Evolutionary conservation across 2,113 vertebrate genomes (phyloP).

Genomic region (Toxostoma redivivum): DNA sequence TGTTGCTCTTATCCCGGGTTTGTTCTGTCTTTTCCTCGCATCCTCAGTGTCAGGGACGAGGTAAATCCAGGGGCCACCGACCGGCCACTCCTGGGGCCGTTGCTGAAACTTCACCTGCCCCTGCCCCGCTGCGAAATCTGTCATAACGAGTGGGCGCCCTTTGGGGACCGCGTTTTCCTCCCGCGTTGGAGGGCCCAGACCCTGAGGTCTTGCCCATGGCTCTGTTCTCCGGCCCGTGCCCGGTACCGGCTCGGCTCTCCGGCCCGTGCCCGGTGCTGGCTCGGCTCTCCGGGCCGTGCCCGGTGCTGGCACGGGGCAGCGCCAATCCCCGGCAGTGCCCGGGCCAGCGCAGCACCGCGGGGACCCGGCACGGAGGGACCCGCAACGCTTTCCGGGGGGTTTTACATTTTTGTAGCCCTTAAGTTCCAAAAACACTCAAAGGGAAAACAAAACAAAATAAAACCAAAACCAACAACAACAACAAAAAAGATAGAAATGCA

Average conservation of each 20-base stretch:
- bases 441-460: neutral
- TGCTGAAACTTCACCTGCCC: neutral
- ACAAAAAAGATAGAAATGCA: neutral
- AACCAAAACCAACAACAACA: neutral
- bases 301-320: neutral
- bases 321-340: neutral
- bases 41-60: neutral
- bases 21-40: neutral
- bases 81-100: neutral
- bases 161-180: neutral
- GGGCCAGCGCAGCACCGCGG: neutral
- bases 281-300: too few relatives aligned
- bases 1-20: neutral
- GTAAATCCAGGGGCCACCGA: neutral
- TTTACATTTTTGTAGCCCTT: neutral
- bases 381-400: neutral
- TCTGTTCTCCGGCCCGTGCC: too few relatives aligned
- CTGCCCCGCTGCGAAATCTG: neutral
- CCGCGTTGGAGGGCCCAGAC: neutral
- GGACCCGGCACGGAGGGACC: neutral
- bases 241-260: neutral
- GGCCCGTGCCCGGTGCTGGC: too few relatives aligned
- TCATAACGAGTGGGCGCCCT: neutral
- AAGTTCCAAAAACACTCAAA: constrained; percentile 22
- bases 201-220: neutral